These are phyloP conservation scores for Zaprionus vittiger DNA, from an alignment of 1,140 invertebrate genomes.

Conservation along the genomic window DNA sequence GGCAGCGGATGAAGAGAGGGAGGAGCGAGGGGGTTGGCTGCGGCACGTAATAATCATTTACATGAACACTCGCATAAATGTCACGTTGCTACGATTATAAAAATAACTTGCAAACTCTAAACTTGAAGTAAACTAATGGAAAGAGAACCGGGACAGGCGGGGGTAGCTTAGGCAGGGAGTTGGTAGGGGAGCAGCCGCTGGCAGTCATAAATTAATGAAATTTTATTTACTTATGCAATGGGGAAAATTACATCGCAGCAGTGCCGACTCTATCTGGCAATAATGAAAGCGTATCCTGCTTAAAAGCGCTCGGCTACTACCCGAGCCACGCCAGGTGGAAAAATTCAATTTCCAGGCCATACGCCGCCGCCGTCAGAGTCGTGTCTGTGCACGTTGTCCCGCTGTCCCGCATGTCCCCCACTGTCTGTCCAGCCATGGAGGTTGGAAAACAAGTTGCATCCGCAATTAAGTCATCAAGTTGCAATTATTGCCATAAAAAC, in stretches of 20 bases:
- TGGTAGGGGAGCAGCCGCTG: constrained; percentile 40
- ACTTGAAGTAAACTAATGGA: constrained; percentile 63
- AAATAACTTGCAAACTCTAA: constrained; percentile 77
- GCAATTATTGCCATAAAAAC: constrained; percentile 83
- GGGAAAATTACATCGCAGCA: constrained; percentile 60
- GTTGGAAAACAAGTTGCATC: constrained; percentile 82
- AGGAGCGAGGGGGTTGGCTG: constrained; percentile 30
- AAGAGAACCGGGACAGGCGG: background rate
- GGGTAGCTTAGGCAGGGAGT: background rate
- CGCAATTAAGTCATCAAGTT: constrained; percentile 83
- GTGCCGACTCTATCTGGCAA: constrained; percentile 57
- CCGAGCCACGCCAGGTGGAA: constrained; percentile 67
- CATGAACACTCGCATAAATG: constrained; percentile 83
- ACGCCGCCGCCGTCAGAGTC: constrained; percentile 21
- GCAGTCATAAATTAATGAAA: constrained; percentile 81
- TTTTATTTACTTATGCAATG: constrained; percentile 83
- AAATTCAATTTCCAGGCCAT: constrained; percentile 81
- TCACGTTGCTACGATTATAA: constrained; percentile 80
- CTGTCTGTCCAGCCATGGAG: constrained; percentile 11
- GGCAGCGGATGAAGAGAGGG: constrained; percentile 18
- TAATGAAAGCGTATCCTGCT: constrained; percentile 82
- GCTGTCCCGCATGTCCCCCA: too few species aligned
- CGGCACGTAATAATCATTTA: constrained; percentile 82
- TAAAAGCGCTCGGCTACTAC: constrained; percentile 50
- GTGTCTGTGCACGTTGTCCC: background rate